Base-by-base conservation (phyloP, 2,797 vertebrate genomes). In the Xiphorhynchus erythropygius region DNA sequence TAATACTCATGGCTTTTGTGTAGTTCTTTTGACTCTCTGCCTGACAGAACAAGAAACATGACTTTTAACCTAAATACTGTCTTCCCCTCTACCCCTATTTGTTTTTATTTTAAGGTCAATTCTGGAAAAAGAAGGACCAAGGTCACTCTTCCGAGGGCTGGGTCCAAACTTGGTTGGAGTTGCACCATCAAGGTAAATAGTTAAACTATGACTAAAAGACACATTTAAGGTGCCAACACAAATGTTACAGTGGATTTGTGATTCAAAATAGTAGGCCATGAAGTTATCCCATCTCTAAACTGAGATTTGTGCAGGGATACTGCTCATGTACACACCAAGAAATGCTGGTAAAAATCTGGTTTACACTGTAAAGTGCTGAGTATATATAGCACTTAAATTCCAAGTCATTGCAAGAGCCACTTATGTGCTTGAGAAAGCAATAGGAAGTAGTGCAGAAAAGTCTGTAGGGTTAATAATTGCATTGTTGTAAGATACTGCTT, bases 151-250 rank as follows among this genome's bases (percentile, higher is more conserved):
- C 95, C 98, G 99, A 91, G 99, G 99, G 68, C 96, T 99, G 96
- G 99, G 99, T 94, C 99, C 99, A 84, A 99, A 99, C 96, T 98
- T 99, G 84, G 99, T 99, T 87, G 99, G 99, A 70, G 99, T 99
- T 68, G 99, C 99, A 37, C 99, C 99, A 62, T 99, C 99, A 96
- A 99, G 99, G 99, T 99, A 98, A 98, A 93, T 83, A 62, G 85
- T 89, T 93, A 65, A 85, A 42, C 90, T 68, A 0, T 46, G 76
- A 49, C 64, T 60, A 84, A 86, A 94, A 85, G 30, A 15, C 52
- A 35, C 14, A 4, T 79, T 80, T 84, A 41, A 78, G 60, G 50
- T 89, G 53, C 50, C 17, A 71, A 71, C 52, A 53, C 35, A 65
- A 70, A 89, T 67, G 59, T 78, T 87, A 22, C 37, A 68, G 57